Conservation (phyloP, 2,797 vertebrate species). For the Argyrosomus regius region DNA sequence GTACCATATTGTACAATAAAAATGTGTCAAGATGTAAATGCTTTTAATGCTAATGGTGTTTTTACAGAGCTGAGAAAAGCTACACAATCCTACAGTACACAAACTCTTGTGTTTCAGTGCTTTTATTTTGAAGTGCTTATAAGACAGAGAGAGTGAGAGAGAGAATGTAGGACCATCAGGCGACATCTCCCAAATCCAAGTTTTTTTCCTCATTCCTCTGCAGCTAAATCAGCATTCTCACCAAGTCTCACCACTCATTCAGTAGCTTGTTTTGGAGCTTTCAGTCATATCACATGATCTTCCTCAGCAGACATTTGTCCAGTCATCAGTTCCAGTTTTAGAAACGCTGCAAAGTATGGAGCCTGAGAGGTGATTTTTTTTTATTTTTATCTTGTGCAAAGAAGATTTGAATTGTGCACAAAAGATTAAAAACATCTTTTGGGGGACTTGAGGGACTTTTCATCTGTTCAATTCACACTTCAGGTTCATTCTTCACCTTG, state of each 20-base stretch:
- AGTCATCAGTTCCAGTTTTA: too few relatives aligned
- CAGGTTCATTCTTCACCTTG: too few relatives aligned
- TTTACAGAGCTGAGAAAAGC: not conserved
- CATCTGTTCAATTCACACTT: not conserved
- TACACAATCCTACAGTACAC: not conserved
- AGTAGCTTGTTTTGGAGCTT: not conserved
- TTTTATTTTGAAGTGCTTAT: not conserved
- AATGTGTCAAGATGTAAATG: not conserved
- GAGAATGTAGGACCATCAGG: too few relatives aligned
- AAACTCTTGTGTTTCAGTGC: not conserved
- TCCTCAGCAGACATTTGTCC: too few relatives aligned
- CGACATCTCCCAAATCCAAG: not conserved
- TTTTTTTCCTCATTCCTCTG: not conserved
- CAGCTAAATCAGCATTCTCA: not conserved
- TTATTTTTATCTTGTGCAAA: too few relatives aligned
- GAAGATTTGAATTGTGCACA: not conserved
- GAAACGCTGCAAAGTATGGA: too few relatives aligned
- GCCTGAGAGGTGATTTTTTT: too few relatives aligned
- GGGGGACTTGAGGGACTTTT: not conserved
- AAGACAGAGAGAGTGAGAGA: too few relatives aligned
- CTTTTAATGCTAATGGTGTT: too few relatives aligned
- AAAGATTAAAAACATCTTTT: not conserved
- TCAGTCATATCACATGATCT: not conserved
- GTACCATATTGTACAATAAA: slow-evolving; percentile 40
- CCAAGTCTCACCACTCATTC: not conserved